These are phyloP conservation scores for Drosophila arawakana DNA, from an alignment of 1,140 invertebrate genomes.

Conservation along the genomic window DNA sequence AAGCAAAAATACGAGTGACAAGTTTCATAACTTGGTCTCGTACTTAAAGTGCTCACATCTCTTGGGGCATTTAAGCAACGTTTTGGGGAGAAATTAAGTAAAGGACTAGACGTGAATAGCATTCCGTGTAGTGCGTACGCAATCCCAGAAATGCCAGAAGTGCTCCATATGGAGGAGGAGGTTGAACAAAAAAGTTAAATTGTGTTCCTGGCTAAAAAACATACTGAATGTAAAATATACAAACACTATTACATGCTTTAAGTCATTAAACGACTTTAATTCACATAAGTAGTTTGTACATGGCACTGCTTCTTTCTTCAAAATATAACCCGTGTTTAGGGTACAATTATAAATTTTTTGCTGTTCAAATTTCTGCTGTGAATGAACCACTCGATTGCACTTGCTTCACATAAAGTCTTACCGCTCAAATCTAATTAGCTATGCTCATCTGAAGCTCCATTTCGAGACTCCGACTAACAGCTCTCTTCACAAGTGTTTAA, in stretches of 20 bases:
- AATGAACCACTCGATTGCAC: conserved; percentile 15
- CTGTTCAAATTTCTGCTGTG: neutral
- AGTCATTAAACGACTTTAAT: too few relatives aligned
- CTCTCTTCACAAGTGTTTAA: conserved; percentile 50
- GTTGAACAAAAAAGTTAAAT: too few relatives aligned
- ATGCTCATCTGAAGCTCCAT: conserved; percentile 33
- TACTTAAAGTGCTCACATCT: neutral
- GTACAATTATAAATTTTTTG: neutral
- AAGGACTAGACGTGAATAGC: conserved; percentile 4
- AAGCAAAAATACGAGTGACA: neutral
- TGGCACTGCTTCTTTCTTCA: too few relatives aligned
- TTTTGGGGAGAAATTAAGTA: neutral
- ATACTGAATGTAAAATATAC: too few relatives aligned
- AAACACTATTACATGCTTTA: too few relatives aligned
- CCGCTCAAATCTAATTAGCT: conserved; percentile 33
- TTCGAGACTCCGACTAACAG: conserved; percentile 44
- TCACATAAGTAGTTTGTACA: too few relatives aligned
- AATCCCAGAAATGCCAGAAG: neutral
- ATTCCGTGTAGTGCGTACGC: neutral
- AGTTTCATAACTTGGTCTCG: neutral
- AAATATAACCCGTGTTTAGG: too few relatives aligned
- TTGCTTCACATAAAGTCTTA: conserved; percentile 14
- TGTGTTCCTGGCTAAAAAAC: too few relatives aligned
- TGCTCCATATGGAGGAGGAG: too few relatives aligned
- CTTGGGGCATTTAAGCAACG: neutral